phyloP scores from a whole-genome alignment of 2,113 vertebrate genomes.

The Poecilia latipinna region DNA sequence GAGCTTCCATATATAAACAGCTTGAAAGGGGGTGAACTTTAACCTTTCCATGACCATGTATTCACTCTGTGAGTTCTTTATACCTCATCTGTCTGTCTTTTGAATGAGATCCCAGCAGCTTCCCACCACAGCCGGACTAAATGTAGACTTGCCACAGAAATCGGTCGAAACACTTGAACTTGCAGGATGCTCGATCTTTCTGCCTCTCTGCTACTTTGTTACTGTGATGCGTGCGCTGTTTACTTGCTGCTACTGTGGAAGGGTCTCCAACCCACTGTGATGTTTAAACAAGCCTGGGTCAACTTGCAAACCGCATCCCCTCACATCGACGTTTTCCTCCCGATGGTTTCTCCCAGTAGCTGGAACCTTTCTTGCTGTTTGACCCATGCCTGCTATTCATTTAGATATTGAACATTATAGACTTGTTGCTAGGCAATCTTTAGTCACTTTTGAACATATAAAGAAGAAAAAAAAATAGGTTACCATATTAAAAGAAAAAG shows the following conservation, averaged over 20 bases:
- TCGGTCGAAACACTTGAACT: neutral
- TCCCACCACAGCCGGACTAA: no score
- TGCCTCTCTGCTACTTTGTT: slow-evolving; percentile 30
- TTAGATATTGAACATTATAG: slow-evolving; percentile 43
- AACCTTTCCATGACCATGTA: no score
- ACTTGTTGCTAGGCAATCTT: slow-evolving; percentile 47
- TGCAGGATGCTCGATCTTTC: neutral
- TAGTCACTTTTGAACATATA: slow-evolving; percentile 57
- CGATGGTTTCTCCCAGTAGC: neutral
- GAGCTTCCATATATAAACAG: no score
- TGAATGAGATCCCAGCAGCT: no score
- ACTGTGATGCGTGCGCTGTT: slow-evolving; percentile 32
- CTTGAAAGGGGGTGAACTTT: no score
- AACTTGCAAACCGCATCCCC: slow-evolving; percentile 9
- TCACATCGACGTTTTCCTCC: neutral
- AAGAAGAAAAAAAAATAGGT: slow-evolving; percentile 27
- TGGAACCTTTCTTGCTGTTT: slow-evolving; percentile 11
- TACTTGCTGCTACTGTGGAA: slow-evolving; percentile 39
- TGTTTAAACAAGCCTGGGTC: slow-evolving; percentile 18
- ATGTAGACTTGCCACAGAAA: no score
- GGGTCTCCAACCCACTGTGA: slow-evolving; percentile 42
- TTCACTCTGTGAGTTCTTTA: neutral
- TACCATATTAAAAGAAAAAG: slow-evolving; percentile 48
- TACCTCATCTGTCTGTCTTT: neutral
- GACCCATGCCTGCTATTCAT: slow-evolving; percentile 19